Conservation (phyloP, 2,797 vertebrate genomes). For the Peromyscus eremicus region DNA sequence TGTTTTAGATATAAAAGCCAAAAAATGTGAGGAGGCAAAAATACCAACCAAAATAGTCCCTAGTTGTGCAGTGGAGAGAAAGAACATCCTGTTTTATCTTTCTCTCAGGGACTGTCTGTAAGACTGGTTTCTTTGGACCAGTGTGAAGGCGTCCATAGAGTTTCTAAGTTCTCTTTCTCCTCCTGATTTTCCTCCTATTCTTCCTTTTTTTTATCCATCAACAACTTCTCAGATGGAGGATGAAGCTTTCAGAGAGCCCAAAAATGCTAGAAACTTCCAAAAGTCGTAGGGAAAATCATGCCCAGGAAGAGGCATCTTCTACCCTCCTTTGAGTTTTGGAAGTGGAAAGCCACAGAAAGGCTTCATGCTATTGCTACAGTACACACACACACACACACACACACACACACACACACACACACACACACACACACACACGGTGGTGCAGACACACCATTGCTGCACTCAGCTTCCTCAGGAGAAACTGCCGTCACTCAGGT, state of each 20-base stretch:
- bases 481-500: not conserved
- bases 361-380: not conserved
- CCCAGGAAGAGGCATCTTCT: not conserved
- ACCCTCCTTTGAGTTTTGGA: not conserved
- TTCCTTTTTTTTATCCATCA: not conserved
- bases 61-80: conserved; percentile 48
- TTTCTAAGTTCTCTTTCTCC: not conserved
- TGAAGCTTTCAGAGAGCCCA: not conserved
- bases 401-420: too few relatives aligned
- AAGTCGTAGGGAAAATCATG: not conserved
- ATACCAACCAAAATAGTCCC: conserved; percentile 61
- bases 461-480: not conserved
- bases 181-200: not conserved
- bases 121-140: not conserved
- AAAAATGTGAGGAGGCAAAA: not conserved
- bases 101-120: conserved; percentile 21
- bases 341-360: not conserved
- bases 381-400: not conserved
- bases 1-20: conserved; percentile 57
- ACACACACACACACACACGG: not conserved
- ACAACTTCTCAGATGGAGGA: not conserved
- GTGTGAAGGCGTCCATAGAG: not conserved
- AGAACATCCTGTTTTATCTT: conserved; percentile 33
- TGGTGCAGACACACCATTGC: rapidly evolving
- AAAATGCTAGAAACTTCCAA: not conserved